These are phyloP conservation scores for Mobula birostris DNA, from an alignment of 2,113 vertebrate species.

Conservation along the genomic window DNA sequence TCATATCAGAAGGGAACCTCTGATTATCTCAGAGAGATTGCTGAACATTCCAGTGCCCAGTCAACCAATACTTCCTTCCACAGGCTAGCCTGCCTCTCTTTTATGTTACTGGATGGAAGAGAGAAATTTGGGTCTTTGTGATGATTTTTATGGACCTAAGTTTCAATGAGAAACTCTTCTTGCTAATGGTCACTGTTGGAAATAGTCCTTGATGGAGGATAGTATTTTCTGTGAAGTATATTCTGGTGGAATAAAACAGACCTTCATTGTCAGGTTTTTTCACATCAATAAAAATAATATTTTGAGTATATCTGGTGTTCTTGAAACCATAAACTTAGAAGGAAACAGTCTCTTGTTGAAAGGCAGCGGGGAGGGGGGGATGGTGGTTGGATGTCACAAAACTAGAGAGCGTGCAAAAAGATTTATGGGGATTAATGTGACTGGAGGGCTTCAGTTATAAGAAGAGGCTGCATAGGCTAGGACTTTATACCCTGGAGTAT, in stretches of 20 bases:
- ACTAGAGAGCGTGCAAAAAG: too few relatives aligned
- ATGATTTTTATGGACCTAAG: neutral
- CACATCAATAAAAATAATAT: neutral
- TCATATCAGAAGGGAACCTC: neutral
- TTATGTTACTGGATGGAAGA: neutral
- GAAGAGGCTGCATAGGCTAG: too few relatives aligned
- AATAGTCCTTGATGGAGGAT: neutral
- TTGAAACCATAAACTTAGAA: neutral
- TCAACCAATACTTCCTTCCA: neutral
- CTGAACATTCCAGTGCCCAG: neutral
- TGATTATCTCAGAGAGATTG: neutral
- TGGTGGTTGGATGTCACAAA: neutral
- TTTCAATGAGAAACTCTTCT: neutral
- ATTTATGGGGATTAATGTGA: too few relatives aligned
- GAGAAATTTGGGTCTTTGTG: neutral
- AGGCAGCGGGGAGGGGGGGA: neutral
- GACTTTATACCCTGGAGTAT: too few relatives aligned
- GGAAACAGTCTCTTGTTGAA: neutral
- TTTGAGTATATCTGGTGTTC: neutral
- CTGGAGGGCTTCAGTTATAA: too few relatives aligned
- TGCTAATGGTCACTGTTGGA: neutral
- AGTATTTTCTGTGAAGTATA: neutral
- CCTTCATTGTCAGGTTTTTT: neutral
- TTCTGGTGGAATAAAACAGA: neutral
- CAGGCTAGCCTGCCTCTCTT: neutral